Base-by-base conservation (phyloP, 2,113 vertebrate genomes). In the Orthonyx spaldingii region DNA sequence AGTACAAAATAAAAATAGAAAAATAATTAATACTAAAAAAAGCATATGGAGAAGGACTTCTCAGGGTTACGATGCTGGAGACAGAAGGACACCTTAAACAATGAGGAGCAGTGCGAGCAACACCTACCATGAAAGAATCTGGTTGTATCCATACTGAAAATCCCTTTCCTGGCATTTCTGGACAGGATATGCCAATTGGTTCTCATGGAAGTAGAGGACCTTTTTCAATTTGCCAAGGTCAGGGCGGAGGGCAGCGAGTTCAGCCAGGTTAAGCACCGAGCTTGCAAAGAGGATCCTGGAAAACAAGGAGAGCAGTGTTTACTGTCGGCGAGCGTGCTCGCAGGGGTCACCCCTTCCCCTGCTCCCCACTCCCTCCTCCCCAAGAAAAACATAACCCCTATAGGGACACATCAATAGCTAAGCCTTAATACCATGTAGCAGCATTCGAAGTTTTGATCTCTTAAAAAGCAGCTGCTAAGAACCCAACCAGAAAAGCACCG, bases 121-220 rank as follows among this genome's bases (percentile, higher is more conserved):
- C 90, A 98, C 98, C 90, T 97, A 98, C 98, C 98, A 98, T 46
- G 98, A 98, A 87, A 98, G 97, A 93, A 98, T 86, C 97, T 99
- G 99, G 98, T 99, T 99, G 98, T 99, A 99, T 86, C 99, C 99
- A 19, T 99, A 99, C 79, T 99, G 99, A 97, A 99, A 99, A 98
- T 99, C 99, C 94, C 99, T 98, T 70, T 99, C 98, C 96, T 99
- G 98, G 97, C 96, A 98, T 96, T 98, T 99, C 96, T 98, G 98
- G 93, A 99, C 98, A 55, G 99, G 99, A 97, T 99, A 99, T 10
- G 97, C 97, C 98, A 99, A 97, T 95, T 99, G 99, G 98, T 99
- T 99, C 97, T 99, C 99, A 24, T 99, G 99, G 98, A 99, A 99
- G 97, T 99, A 99, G 83, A 99, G 98, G 75, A 99, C 96, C 97